Evolutionary conservation across 2,888 invertebrate species (phyloP), one percentile per base, ranked within the genome.

Genomic region (Clunio marinus): DNA sequence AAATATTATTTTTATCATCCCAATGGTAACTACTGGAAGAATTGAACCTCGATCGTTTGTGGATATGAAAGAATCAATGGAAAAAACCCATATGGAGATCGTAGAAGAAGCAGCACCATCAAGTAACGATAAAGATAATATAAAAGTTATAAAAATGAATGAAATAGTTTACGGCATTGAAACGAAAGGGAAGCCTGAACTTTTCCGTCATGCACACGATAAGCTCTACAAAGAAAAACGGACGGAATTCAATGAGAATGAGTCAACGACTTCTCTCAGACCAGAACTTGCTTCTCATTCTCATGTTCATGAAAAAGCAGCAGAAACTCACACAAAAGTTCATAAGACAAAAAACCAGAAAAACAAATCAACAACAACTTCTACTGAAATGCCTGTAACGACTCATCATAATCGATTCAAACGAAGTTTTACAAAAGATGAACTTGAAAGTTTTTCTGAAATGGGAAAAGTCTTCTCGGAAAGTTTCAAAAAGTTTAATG

Each of bases 401-500:
- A 13, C 15, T 17, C 57, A 57, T 15, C 57, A 25, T 57, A 3
- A 24, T 3, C 27, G 57, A n/a, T 57, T 25, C 25, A 57, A 57
- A 15, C 57, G 27, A 7, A 57, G 57, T 15, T 57, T 57, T 10
- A 57, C 57, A 20, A 57, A 57, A 27, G 57, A 57, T 8, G 57
- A 57, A 57, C 24, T 57, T 24, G n/a, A 57, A 15, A 57, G 57
- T 10, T 57, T 57, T 27, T 15, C 57, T 2, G 57, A 57, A 25
- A 57, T 57, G 57, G 57, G 57, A 57, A 57, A 57, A 25, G 25
- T 57, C 1, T 57, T 57, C 27, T 27, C 57, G 25, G 25, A 22
- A 57, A 25, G 25, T 3, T 57, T 57, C 27, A 57, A 57, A 57
- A 57, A 57, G 27, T 57, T 57, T 10, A 57, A 57, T 15, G 57